Evolutionary conservation across 2,113 vertebrate species (phyloP).

Genomic region (Antennarius striatus): DNA sequence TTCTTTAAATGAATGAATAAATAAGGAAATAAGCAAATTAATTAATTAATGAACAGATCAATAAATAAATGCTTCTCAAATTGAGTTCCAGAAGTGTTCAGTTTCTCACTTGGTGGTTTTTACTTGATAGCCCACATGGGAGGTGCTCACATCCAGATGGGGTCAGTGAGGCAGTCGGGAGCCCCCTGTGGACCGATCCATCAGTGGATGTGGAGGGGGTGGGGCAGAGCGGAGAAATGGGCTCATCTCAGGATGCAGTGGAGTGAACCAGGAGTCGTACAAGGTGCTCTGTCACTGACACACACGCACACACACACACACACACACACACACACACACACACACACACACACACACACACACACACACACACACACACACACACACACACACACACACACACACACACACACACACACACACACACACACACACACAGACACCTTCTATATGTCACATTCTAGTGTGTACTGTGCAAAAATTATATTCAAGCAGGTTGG

Average conservation of each 20-base stretch:
- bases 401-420: slow-evolving; percentile 8
- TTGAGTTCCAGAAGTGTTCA: too few relatives aligned
- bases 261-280: slow-evolving; percentile 54
- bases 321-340: slow-evolving; percentile 21
- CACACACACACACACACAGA: slow-evolving; percentile 24
- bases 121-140: slow-evolving; percentile 7
- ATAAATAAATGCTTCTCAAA: too few relatives aligned
- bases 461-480: too few relatives aligned
- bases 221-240: slow-evolving; percentile 27
- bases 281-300: slow-evolving; percentile 70
- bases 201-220: slow-evolving; percentile 43
- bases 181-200: slow-evolving; percentile 38
- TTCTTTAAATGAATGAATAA: too few relatives aligned
- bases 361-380: slow-evolving; percentile 27
- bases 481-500: too few relatives aligned
- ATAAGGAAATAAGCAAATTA: too few relatives aligned
- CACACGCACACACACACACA: slow-evolving; percentile 17
- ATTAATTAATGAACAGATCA: too few relatives aligned
- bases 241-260: slow-evolving; percentile 69
- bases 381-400: slow-evolving; percentile 38
- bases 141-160: slow-evolving; percentile 37
- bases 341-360: slow-evolving; percentile 39
- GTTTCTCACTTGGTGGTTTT: slow-evolving; percentile 13
- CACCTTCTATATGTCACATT: not conserved
- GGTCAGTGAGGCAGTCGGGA: slow-evolving; percentile 40